These are phyloP conservation scores for Salticus scenicus DNA, from an alignment of 2,888 invertebrate species.

Conservation along the genomic window DNA sequence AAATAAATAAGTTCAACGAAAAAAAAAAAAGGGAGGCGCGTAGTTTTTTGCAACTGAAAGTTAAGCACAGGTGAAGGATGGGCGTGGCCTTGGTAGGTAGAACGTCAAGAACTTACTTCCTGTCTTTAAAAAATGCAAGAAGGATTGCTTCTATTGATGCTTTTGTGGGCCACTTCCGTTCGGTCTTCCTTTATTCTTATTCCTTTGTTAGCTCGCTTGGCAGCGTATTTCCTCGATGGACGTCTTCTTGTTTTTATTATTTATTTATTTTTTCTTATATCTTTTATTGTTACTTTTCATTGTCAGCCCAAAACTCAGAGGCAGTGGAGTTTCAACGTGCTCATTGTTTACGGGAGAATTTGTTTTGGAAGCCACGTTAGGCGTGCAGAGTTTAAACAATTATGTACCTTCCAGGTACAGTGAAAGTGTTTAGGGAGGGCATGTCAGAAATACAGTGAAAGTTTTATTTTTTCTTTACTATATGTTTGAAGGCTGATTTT, in stretches of 20 bases:
- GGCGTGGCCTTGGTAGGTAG: not conserved
- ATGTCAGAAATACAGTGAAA: too few species aligned
- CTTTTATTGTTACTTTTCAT: not conserved
- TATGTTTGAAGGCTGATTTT: too few species aligned
- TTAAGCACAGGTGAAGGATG: not conserved
- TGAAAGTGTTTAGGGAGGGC: too few species aligned
- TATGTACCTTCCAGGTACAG: too few species aligned
- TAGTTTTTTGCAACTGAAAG: too few species aligned
- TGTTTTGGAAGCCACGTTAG: not conserved
- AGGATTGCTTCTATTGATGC: constrained; percentile 1
- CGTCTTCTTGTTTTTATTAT: not conserved
- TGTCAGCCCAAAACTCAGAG: not conserved
- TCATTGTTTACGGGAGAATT: not conserved
- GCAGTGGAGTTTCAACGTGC: not conserved
- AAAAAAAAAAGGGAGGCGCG: too few species aligned
- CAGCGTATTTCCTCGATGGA: not conserved
- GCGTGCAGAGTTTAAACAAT: too few species aligned
- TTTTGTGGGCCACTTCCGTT: constrained; percentile 40
- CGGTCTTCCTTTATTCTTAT: not conserved
- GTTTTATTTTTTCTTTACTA: too few species aligned
- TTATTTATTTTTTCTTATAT: not conserved
- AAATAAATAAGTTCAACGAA: too few species aligned
- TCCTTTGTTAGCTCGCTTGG: not conserved
- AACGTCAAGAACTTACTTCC: constrained; percentile 6
- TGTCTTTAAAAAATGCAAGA: constrained; percentile 12